These are phyloP conservation scores for Lophochroa leadbeateri DNA, from an alignment of 2,113 vertebrate genomes.

Conservation along the genomic window DNA sequence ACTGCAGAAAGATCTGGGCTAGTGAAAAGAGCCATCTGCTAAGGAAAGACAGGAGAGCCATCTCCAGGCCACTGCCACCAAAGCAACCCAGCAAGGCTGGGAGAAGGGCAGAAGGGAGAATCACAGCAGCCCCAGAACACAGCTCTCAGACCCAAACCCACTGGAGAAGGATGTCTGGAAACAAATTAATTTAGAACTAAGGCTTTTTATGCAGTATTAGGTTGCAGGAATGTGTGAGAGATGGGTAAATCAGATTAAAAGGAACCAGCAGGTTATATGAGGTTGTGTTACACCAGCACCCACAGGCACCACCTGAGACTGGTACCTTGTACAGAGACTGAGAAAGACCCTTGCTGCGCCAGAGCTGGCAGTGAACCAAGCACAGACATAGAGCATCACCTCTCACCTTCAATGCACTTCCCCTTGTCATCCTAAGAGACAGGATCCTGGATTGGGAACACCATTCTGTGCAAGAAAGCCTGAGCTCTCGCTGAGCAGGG, in stretches of 20 bases:
- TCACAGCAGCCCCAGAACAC: neutral
- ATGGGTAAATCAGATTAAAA: neutral
- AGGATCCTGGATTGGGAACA: neutral
- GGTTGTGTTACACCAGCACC: rapidly evolving
- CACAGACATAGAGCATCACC: neutral
- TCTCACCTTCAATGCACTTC: rapidly evolving
- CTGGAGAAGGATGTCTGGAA: neutral
- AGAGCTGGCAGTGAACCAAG: neutral
- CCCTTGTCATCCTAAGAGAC: rapidly evolving
- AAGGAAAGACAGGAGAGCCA: slow-evolving; percentile 50
- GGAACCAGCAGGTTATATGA: neutral
- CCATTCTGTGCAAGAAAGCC: neutral
- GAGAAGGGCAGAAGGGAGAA: neutral
- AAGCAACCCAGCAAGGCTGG: neutral
- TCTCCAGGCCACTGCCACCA: slow-evolving; percentile 48
- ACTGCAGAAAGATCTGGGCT: neutral
- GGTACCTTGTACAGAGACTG: neutral
- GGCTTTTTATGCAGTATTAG: neutral
- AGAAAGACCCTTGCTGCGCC: rapidly evolving
- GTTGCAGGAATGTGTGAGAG: neutral
- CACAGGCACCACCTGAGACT: neutral
- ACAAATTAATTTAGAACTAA: neutral
- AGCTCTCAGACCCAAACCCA: neutral
- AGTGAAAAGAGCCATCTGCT: neutral
- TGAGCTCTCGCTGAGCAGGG: neutral